phyloP scores from a whole-genome alignment of 2,797 vertebrate genomes.

The Yasuhikotakia modesta region DNA sequence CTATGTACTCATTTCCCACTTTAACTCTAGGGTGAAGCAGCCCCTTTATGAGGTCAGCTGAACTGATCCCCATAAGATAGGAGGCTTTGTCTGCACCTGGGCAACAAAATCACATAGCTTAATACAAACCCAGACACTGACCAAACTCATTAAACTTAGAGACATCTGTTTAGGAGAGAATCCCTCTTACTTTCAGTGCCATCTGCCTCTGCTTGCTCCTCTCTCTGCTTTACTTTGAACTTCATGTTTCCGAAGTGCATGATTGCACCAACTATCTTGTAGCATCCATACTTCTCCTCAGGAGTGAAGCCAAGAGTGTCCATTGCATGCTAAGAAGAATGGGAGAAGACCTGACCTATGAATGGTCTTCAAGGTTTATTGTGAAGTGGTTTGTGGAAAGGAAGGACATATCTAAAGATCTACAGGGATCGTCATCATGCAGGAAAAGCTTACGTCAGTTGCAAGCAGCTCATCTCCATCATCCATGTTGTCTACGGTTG shows the following conservation, averaged over 20 bases:
- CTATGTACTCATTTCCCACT: constrained; percentile 90
- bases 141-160: background rate
- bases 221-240: constrained; percentile 92
- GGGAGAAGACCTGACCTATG: background rate
- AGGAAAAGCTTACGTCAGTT: constrained; percentile 81
- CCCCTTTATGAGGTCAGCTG: constrained; percentile 91
- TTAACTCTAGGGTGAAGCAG: constrained; percentile 92
- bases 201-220: constrained; percentile 91
- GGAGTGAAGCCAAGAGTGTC: constrained; percentile 90
- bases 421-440: background rate
- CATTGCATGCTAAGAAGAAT: constrained; percentile 84
- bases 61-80: constrained; percentile 93
- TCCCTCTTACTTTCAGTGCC: constrained; percentile 89
- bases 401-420: background rate
- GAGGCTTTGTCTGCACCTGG: constrained; percentile 91
- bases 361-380: background rate
- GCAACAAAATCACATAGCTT: constrained; percentile 32
- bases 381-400: background rate
- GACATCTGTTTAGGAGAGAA: background rate
- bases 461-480: constrained; percentile 87
- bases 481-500: constrained; percentile 84
- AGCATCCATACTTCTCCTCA: constrained; percentile 90
- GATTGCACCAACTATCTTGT: constrained; percentile 91
- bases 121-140: background rate
- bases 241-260: constrained; percentile 99